Evolutionary conservation across 2,797 vertebrate species (phyloP).

Genomic region (Onychomys leucogaster): DNA sequence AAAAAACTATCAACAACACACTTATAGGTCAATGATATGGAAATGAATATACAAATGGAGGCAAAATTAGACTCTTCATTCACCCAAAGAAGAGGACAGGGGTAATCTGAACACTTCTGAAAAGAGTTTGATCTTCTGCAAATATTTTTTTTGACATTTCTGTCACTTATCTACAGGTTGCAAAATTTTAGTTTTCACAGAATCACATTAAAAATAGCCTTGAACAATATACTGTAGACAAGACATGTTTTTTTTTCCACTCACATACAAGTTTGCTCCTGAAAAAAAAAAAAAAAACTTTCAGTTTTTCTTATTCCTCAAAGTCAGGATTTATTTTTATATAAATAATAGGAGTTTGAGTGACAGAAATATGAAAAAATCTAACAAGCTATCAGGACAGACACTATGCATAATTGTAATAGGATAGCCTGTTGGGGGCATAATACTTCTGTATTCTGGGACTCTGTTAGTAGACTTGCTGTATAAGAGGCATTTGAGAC

Average conservation of each 20-base stretch:
- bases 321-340: neutral
- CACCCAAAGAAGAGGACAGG: neutral
- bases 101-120: neutral
- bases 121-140: neutral
- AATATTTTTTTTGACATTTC: neutral
- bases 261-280: neutral
- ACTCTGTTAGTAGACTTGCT: neutral
- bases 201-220: neutral
- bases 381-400: neutral
- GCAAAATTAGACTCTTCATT: neutral
- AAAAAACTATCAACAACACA: neutral
- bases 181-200: neutral
- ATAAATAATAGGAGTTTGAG: conserved; percentile 13
- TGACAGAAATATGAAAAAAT: neutral
- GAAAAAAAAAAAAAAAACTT: neutral
- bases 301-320: neutral
- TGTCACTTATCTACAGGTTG: neutral
- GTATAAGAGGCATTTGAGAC: neutral
- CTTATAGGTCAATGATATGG: neutral
- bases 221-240: neutral
- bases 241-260: neutral
- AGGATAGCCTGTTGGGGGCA: neutral
- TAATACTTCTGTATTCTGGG: neutral
- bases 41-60: neutral
- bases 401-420: neutral